These are phyloP conservation scores for Eremobia ochroleuca DNA, from an alignment of 2,888 invertebrate genomes.

Conservation along the genomic window DNA sequence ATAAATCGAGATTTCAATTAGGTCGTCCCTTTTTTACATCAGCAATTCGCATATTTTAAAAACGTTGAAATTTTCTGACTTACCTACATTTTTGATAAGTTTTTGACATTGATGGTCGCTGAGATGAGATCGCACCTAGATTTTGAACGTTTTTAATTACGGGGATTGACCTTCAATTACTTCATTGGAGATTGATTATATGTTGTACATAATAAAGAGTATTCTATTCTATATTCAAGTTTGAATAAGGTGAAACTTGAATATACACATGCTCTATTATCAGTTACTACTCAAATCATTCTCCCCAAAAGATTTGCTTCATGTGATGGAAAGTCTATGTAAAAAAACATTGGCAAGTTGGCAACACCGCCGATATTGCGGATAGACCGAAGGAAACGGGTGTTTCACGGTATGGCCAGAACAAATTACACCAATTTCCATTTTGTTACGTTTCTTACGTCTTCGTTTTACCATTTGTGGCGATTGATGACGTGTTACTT, in stretches of 20 bases:
- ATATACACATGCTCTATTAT: not conserved
- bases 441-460: slow-evolving; percentile 70
- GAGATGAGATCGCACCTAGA: not conserved
- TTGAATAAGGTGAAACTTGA: no score
- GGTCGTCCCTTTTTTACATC: no score
- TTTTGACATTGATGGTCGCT: not conserved
- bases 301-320: slow-evolving; percentile 51
- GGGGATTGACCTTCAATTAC: no score
- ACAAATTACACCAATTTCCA: slow-evolving; percentile 82
- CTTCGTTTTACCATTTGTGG: slow-evolving; percentile 70
- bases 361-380: slow-evolving; percentile 70
- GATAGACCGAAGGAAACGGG: slow-evolving; percentile 78
- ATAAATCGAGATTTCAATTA: not conserved
- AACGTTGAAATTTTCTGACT: no score
- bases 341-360: slow-evolving; percentile 63
- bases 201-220: no score
- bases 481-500: slow-evolving; percentile 70
- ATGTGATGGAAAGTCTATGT: slow-evolving; percentile 41
- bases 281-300: slow-evolving; percentile 48
- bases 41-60: no score
- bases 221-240: no score
- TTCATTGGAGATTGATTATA: no score
- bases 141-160: no score
- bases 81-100: not conserved
- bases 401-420: slow-evolving; percentile 76